A percentile compares a stretch with the other conserved stretches of the same genome.
Conservation (phyloP, 2,113 vertebrate genomes). For the Petrocephalus microphthalmus region DNA sequence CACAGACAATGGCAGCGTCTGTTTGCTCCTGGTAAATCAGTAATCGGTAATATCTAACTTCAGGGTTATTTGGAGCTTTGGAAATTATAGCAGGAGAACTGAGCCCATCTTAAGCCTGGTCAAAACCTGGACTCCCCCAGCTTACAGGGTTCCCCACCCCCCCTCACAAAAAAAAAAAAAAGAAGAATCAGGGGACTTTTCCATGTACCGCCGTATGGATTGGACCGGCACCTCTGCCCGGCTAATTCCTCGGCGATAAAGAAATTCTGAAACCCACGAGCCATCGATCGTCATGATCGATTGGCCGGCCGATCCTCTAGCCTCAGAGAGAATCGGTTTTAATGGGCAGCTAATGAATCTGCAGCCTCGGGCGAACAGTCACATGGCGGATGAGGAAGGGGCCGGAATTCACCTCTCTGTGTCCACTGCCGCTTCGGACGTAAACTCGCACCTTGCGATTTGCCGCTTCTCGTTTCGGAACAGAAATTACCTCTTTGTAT, state of each 20-base stretch:
- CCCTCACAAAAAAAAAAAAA: no score
- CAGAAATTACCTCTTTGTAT: neutral
- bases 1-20: constrained; percentile 1
- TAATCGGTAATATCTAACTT: constrained; percentile 15
- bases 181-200: neutral
- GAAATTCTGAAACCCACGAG: neutral
- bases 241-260: neutral
- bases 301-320: neutral
- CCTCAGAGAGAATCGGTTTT: neutral
- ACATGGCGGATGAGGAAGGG: neutral
- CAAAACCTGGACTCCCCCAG: neutral
- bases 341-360: neutral
- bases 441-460: neutral
- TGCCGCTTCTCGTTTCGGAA: neutral
- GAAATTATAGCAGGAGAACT: constrained; percentile 8
- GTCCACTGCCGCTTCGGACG: neutral
- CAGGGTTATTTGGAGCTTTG: neutral
- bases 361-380: neutral
- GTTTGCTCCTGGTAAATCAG: constrained; percentile 19
- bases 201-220: no score
- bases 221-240: neutral
- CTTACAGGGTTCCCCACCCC: neutral
- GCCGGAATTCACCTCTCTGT: neutral
- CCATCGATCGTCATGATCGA: neutral
- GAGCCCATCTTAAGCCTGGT: neutral